phyloP scores from a whole-genome alignment of 2,888 invertebrate genomes.

The Amiota mariae region DNA sequence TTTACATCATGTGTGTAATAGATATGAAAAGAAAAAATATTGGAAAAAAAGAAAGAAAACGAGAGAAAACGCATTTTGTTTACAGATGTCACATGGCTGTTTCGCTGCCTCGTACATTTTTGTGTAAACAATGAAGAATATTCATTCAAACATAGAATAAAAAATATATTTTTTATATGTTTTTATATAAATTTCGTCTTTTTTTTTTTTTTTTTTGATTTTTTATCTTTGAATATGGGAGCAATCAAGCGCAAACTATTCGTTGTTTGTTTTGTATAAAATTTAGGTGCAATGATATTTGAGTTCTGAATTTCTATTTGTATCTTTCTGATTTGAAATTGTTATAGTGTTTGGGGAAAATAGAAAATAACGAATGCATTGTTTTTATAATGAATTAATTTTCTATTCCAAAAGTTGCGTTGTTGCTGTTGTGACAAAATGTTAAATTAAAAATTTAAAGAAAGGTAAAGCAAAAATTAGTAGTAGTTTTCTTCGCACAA shows the following conservation, averaged over 20 bases:
- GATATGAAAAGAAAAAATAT: neutral
- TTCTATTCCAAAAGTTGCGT: neutral
- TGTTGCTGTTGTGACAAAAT: too few relatives aligned
- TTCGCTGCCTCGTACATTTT: constrained; percentile 2
- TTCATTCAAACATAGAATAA: constrained; percentile 6
- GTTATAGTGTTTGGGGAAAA: too few relatives aligned
- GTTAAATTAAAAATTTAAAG: too few relatives aligned
- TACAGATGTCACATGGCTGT: constrained; percentile 23
- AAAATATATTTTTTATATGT: neutral
- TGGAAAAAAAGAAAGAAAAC: neutral
- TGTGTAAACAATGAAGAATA: constrained; percentile 5
- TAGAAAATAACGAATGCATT: neutral
- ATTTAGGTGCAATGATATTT: neutral
- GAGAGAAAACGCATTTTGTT: constrained; percentile 18
- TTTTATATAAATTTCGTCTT: neutral
- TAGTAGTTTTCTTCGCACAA: too few relatives aligned
- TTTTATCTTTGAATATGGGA: neutral
- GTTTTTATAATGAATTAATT: neutral
- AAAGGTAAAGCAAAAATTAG: too few relatives aligned
- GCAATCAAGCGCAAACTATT: constrained; percentile 18
- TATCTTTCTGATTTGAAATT: neutral
- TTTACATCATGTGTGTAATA: neutral
- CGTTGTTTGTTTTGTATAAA: neutral
- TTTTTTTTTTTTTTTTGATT: neutral
- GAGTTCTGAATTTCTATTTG: neutral